Evolutionary conservation across 2,113 vertebrate genomes (phyloP).

Genomic region (Thymallus thymallus): DNA sequence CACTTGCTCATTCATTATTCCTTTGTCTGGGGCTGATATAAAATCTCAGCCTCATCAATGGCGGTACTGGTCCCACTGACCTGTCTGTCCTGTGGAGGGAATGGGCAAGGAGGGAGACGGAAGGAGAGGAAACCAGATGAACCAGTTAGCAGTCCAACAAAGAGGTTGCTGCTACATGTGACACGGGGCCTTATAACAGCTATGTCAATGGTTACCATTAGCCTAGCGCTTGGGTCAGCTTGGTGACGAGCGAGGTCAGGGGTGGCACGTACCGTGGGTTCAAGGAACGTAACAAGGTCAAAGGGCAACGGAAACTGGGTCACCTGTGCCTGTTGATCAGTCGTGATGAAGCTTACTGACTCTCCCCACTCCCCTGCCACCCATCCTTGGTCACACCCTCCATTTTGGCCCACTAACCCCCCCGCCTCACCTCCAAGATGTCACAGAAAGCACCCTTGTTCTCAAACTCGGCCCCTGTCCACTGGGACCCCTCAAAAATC

Average conservation of each 20-base stretch:
- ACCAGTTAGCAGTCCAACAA: slow-evolving; percentile 7
- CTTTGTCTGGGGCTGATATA: slow-evolving; percentile 39
- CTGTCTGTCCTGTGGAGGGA: not conserved
- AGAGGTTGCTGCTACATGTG: not conserved
- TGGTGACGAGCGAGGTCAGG: slow-evolving; percentile 14
- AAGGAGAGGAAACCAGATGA: slow-evolving; percentile 21
- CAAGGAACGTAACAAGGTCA: slow-evolving; percentile 1
- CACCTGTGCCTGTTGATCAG: slow-evolving; percentile 51
- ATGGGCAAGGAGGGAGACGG: slow-evolving; percentile 7
- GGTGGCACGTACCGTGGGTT: slow-evolving; percentile 16
- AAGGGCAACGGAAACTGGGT: slow-evolving; percentile 56
- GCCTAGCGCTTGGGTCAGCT: no score
- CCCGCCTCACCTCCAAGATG: slow-evolving; percentile 58
- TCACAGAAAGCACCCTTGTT: slow-evolving; percentile 74
- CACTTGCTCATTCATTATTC: slow-evolving; percentile 25
- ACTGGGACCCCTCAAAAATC: slow-evolving; percentile 74
- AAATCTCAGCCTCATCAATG: slow-evolving; percentile 32
- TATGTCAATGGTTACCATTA: not conserved
- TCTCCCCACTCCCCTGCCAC: slow-evolving; percentile 30
- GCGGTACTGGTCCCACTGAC: slow-evolving; percentile 24
- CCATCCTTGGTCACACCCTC: slow-evolving; percentile 48
- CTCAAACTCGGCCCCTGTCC: slow-evolving; percentile 60
- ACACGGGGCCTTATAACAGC: not conserved
- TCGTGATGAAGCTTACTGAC: slow-evolving; percentile 21
- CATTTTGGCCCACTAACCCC: slow-evolving; percentile 12